These are phyloP conservation scores for Yponomeuta sedellus DNA, from an alignment of 2,888 invertebrate genomes.

Conservation along the genomic window DNA sequence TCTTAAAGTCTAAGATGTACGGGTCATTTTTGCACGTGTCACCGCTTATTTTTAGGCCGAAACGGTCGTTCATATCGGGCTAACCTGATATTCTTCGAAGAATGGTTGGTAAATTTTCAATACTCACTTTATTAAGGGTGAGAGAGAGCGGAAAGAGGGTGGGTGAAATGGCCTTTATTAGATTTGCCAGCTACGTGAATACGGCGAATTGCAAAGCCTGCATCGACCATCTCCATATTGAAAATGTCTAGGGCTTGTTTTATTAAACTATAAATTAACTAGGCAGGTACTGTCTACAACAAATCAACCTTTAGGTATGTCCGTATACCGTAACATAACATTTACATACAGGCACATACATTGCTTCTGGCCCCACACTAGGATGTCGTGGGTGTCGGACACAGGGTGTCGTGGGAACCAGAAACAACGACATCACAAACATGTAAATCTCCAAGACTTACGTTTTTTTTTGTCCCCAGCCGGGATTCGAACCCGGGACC, in stretches of 20 bases:
- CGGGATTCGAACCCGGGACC: no score
- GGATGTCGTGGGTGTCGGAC: no score
- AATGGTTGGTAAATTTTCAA: constrained; percentile 78
- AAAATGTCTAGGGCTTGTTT: constrained; percentile 25
- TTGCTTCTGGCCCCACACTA: no score
- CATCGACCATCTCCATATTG: constrained; percentile 53
- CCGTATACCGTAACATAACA: no score
- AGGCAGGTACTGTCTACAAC: no score
- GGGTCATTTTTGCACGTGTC: constrained; percentile 27
- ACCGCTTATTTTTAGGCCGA: constrained; percentile 35
- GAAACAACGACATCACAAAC: no score
- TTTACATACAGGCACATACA: no score
- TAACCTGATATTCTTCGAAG: constrained; percentile 73
- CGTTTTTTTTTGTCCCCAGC: no score
- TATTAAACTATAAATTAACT: no score
- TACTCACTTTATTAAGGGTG: constrained; percentile 74
- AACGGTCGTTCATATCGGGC: constrained; percentile 50
- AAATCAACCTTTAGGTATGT: no score
- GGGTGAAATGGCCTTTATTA: constrained; percentile 69
- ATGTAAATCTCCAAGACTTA: no score
- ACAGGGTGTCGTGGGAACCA: no score
- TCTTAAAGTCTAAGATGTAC: constrained; percentile 24
- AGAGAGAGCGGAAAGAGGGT: constrained; percentile 59
- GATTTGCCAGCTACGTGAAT: constrained; percentile 68
- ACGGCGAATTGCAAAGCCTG: constrained; percentile 51